phyloP scores from a whole-genome alignment of 2,113 vertebrate species.

The Amazona vittata region DNA sequence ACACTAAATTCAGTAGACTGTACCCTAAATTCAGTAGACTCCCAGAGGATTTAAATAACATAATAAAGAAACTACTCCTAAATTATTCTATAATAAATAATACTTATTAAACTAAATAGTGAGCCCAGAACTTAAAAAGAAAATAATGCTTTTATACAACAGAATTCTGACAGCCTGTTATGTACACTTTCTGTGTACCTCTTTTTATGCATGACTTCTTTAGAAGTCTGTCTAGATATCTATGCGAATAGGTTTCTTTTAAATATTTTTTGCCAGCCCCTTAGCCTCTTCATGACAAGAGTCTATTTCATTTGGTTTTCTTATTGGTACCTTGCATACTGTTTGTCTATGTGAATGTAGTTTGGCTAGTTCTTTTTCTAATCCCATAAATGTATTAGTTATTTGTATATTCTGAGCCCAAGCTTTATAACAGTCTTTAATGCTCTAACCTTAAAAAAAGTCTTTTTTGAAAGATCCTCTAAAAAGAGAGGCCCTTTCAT shows the following conservation, averaged over 20 bases:
- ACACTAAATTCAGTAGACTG: neutral
- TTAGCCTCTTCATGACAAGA: neutral
- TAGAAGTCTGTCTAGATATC: neutral
- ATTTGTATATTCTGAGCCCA: neutral
- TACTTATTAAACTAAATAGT: neutral
- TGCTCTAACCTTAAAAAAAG: neutral
- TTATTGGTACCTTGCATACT: neutral
- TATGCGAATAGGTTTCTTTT: neutral
- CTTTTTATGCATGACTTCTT: neutral
- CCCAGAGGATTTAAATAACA: neutral
- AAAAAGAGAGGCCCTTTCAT: neutral
- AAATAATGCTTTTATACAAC: neutral
- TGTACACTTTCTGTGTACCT: neutral
- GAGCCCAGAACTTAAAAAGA: neutral
- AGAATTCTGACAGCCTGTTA: neutral
- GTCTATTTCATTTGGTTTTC: neutral
- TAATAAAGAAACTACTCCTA: neutral
- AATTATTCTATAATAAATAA: neutral
- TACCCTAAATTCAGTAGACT: neutral
- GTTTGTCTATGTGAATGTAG: neutral
- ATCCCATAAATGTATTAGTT: neutral
- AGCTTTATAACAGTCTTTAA: neutral
- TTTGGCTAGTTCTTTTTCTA: neutral
- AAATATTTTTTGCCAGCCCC: neutral
- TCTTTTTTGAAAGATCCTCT: neutral